Evolutionary conservation across 2,113 vertebrate species (phyloP), one percentile per base, ranked within the genome.

Genomic region (Trochalopteron elliotii): DNA sequence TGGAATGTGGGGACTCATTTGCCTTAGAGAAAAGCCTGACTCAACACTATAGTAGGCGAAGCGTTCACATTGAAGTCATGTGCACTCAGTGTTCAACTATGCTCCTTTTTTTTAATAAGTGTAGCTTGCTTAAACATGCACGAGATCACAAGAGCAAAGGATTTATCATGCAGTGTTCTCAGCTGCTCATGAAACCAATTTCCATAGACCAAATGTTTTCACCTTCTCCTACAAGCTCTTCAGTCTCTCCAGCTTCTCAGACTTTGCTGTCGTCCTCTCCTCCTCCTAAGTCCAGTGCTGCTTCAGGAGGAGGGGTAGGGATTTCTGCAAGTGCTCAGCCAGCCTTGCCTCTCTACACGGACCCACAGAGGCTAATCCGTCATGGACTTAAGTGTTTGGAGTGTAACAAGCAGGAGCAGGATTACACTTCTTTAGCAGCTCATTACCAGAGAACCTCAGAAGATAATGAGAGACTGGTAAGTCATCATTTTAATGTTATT

Each of bases 1-100:
- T 99, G 25, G 99, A 99, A 97, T 99, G 99, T 12, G 99, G 99
- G 12, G 99, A 99, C 70, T 98, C 99, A 0, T 99, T 99, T 87
- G 98, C 98, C 80, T 97, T 99, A 92, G 99, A 99, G 97, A 99
- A 98, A 95, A 99, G 99, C 96, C 98, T 99, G 37, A 95, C 96
- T 11, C 98, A 98, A 93, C 99, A 99, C 97, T 99, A 99, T 78
- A 94, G 97, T 80, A 98, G 99, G 76, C 98, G 99, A 50, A 99
- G 99, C 0, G 98, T 99, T 71, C 99, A 99, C 92, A 99, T 99
- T 4, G 99, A 99, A 96, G 99, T 99, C 45, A 98, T 98, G 92
- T 99, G 99, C 84, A 99, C 98, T 1, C 99, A 99, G 95, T 99
- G 99, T 85, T 97, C 98, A 3, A 98, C 99, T 95, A 98, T 97